Percentiles rank a stretch among this genome's conserved stretches.
phyloP scores from a whole-genome alignment of 2,797 vertebrate species.

The Phyllotis vaccarum region DNA sequence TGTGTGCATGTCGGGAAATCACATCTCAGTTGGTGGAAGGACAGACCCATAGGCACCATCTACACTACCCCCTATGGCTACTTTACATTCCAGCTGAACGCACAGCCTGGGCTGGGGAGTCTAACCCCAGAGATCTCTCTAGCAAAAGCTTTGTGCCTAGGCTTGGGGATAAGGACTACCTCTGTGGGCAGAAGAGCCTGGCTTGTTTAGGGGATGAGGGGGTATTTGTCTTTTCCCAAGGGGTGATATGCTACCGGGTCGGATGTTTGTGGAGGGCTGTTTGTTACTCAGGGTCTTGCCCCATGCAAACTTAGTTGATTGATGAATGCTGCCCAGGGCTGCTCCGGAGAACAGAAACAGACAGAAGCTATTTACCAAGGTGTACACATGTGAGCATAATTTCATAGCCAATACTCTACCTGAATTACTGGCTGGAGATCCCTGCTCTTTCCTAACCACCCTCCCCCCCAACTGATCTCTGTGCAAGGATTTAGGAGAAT shows the following conservation, averaged over 20 bases:
- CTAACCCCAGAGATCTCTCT: neutral
- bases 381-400: neutral
- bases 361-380: neutral
- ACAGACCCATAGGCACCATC: neutral
- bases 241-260: neutral
- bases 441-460: neutral
- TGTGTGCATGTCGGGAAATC: neutral
- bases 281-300: neutral
- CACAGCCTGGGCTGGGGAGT: neutral
- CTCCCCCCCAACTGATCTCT: neutral
- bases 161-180: neutral
- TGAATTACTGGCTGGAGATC: neutral
- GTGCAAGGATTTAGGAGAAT: neutral
- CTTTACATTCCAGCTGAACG: neutral
- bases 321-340: neutral
- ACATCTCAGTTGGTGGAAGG: neutral
- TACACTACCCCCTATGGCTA: neutral
- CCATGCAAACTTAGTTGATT: neutral
- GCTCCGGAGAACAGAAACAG: neutral
- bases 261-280: neutral
- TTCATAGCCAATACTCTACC: neutral
- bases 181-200: neutral
- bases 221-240: neutral
- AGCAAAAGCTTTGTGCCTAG: neutral
- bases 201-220: neutral